Percentiles rank a stretch among this genome's conserved stretches.
phyloP scores from a whole-genome alignment of 2,888 invertebrate species.

The Aquatica leii region DNA sequence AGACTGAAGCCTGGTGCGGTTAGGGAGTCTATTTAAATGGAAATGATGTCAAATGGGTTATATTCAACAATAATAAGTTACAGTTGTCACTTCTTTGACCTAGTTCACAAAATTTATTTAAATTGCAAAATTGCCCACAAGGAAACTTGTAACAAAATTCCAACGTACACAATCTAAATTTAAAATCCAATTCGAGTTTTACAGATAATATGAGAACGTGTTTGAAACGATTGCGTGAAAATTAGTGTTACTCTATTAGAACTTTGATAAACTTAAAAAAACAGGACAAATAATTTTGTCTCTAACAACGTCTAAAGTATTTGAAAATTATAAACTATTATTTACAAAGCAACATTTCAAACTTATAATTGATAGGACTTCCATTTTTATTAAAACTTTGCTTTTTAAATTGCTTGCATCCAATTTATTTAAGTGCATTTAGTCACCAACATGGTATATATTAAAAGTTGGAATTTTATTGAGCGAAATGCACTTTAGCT shows the following conservation, averaged over 20 bases:
- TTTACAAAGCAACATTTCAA: no score
- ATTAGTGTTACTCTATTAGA: constrained; percentile 19
- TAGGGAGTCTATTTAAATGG: constrained; percentile 33
- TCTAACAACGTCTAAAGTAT: no score
- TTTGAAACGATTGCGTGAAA: constrained; percentile 20
- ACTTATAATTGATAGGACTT: no score
- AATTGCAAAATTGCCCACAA: constrained; percentile 24
- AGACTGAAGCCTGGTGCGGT: constrained; percentile 2
- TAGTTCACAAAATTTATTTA: constrained; percentile 18
- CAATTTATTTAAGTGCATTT: no score
- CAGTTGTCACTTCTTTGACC: constrained; percentile 32
- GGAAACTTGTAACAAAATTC: constrained; percentile 21
- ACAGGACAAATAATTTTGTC: no score
- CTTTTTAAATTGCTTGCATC: no score
- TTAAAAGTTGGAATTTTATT: no score
- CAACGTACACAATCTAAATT: constrained; percentile 14
- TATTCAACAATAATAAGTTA: constrained; percentile 34
- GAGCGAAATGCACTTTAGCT: no score
- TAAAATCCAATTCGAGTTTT: constrained; percentile 12
- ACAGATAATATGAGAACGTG: constrained; percentile 12
- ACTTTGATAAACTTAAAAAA: no score
- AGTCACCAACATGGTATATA: no score
- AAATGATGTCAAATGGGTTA: constrained; percentile 35
- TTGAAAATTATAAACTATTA: no score
- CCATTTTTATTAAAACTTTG: no score